phyloP scores from a whole-genome alignment of 2,888 invertebrate species.

The Drosophila cognata region DNA sequence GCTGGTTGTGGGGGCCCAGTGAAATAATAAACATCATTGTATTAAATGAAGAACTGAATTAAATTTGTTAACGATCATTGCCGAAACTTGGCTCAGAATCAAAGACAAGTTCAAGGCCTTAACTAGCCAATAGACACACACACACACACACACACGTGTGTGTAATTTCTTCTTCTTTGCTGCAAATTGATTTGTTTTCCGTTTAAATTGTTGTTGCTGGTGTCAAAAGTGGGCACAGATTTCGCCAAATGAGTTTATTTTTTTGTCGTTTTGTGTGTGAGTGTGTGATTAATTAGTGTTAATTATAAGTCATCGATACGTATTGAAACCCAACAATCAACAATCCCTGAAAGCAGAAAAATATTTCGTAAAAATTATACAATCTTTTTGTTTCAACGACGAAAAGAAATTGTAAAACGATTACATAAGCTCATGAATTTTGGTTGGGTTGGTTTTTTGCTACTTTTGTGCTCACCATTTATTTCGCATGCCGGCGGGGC shows the following conservation, averaged over 20 bases:
- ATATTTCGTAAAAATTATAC: slow-evolving; percentile 66
- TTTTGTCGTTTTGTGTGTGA: neutral
- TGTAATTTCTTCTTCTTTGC: neutral
- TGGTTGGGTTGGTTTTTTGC: slow-evolving; percentile 3
- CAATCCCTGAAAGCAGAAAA: slow-evolving; percentile 16
- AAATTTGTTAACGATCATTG: slow-evolving; percentile 54
- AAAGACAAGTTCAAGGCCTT: slow-evolving; percentile 70
- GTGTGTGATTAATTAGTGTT: slow-evolving; percentile 80
- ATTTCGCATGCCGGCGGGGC: slow-evolving; percentile 22
- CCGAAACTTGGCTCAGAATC: slow-evolving; percentile 10
- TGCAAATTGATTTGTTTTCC: slow-evolving; percentile 44
- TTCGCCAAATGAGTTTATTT: slow-evolving; percentile 55
- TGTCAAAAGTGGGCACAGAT: slow-evolving; percentile 40
- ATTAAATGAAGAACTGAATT: slow-evolving; percentile 69
- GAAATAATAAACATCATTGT: slow-evolving; percentile 68
- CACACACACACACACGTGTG: neutral
- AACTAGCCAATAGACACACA: slow-evolving; percentile 2
- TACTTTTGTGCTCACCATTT: slow-evolving; percentile 18
- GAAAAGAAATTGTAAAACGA: slow-evolving; percentile 55
- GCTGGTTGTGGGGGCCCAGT: slow-evolving; percentile 29
- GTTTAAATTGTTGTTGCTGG: slow-evolving; percentile 30
- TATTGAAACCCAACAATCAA: slow-evolving; percentile 9
- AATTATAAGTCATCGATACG: slow-evolving; percentile 70
- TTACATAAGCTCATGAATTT: slow-evolving; percentile 67
- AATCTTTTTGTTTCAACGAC: slow-evolving; percentile 29